phyloP scores from a whole-genome alignment of 2,888 invertebrate species.

The Parascotia fuliginaria region DNA sequence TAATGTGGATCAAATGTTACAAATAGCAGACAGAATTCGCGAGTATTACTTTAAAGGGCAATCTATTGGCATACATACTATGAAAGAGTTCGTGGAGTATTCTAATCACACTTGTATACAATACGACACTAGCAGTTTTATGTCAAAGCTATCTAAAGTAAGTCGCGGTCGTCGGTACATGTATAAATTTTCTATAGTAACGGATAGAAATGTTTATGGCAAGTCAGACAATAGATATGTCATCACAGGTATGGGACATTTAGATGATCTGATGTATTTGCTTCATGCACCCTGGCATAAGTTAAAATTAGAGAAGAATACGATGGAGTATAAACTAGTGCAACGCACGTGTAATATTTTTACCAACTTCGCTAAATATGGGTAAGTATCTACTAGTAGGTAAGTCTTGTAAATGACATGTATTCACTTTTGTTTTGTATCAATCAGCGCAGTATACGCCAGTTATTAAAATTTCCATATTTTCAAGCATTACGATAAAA shows the following conservation, averaged over 20 bases:
- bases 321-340: slow-evolving; percentile 55
- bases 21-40: slow-evolving; percentile 51
- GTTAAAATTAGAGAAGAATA: slow-evolving; percentile 50
- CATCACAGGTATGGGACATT: slow-evolving; percentile 55
- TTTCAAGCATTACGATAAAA: no score
- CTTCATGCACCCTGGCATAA: slow-evolving; percentile 53
- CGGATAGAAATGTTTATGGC: slow-evolving; percentile 57
- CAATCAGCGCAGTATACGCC: no score
- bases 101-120: slow-evolving; percentile 39
- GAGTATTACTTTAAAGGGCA: slow-evolving; percentile 56
- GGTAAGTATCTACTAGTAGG: slow-evolving; percentile 49
- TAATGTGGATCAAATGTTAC: slow-evolving; percentile 41
- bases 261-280: slow-evolving; percentile 67
- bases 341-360: slow-evolving; percentile 57
- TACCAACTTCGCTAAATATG: slow-evolving; percentile 68
- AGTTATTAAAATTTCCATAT: no score
- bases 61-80: slow-evolving; percentile 28
- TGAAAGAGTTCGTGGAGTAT: slow-evolving; percentile 50
- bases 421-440: no score
- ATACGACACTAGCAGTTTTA: slow-evolving; percentile 42
- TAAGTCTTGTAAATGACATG: no score
- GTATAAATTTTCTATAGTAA: slow-evolving; percentile 50
- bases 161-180: slow-evolving; percentile 22
- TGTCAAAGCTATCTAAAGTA: slow-evolving; percentile 21
- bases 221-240: slow-evolving; percentile 48